Percentiles rank a stretch among this genome's conserved stretches.
Conservation (phyloP, 2,888 invertebrate species). For the Hybos culiciformis region DNA sequence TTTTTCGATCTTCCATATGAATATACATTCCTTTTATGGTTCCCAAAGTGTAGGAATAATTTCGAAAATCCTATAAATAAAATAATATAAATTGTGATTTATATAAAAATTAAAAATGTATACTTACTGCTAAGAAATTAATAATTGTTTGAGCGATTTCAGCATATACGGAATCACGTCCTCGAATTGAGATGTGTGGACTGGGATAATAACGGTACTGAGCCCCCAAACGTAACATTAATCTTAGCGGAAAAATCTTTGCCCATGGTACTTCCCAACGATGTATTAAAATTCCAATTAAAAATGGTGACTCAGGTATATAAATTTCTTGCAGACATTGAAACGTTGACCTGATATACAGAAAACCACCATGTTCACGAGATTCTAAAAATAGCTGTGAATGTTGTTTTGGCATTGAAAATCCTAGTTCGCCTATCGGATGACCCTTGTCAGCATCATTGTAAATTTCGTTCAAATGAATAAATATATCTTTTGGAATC, state of each 20-base stretch:
- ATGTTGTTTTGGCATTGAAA: slow-evolving; percentile 40
- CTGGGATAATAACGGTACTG: slow-evolving; percentile 79
- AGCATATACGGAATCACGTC: slow-evolving; percentile 64
- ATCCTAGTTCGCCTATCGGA: slow-evolving; percentile 54
- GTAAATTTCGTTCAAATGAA: slow-evolving; percentile 59
- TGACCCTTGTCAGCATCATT: slow-evolving; percentile 53
- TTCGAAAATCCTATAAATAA: slow-evolving; percentile 55
- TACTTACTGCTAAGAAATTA: slow-evolving; percentile 57
- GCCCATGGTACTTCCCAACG: slow-evolving; percentile 47
- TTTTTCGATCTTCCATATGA: slow-evolving; percentile 70
- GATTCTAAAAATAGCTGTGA: slow-evolving; percentile 45
- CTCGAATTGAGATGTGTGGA: slow-evolving; percentile 62
- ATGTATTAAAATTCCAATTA: slow-evolving; percentile 66
- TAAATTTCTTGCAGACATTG: slow-evolving; percentile 66
- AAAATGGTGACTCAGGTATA: slow-evolving; percentile 57
- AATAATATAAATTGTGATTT: background rate
- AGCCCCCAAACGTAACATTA: slow-evolving; percentile 66
- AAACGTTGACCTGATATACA: slow-evolving; percentile 66
- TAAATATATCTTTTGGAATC: slow-evolving; percentile 58
- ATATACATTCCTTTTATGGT: slow-evolving; percentile 62
- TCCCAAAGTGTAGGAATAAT: slow-evolving; percentile 66
- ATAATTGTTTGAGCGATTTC: slow-evolving; percentile 82
- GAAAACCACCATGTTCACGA: slow-evolving; percentile 64
- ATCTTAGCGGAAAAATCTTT: slow-evolving; percentile 58
- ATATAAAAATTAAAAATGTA: background rate